phyloP scores from a whole-genome alignment of 2,888 invertebrate genomes.

The Xanthostigma xanthostigma region DNA sequence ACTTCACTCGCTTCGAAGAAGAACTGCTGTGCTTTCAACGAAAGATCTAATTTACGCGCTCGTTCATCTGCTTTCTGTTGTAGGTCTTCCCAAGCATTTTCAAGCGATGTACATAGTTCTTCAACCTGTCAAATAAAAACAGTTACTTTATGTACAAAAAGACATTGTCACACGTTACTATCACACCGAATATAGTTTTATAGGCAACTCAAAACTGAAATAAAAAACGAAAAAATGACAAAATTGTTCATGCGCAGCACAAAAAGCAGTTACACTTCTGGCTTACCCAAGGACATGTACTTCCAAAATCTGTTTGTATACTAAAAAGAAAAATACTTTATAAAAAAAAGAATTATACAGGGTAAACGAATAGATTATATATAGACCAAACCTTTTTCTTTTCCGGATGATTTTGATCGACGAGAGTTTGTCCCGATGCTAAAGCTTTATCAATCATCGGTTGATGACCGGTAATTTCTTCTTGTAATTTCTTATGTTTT shows the following conservation, averaged over 20 bases:
- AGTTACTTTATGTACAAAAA: background rate
- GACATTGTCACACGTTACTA: background rate
- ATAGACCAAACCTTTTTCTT: conserved; percentile 45
- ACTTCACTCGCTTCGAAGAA: conserved; percentile 83
- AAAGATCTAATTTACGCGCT: conserved; percentile 65
- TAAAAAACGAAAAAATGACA: background rate
- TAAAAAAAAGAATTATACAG: conserved; percentile 3
- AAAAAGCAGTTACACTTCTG: background rate
- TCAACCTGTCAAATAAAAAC: conserved; percentile 39
- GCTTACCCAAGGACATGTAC: background rate
- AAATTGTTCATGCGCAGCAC: background rate
- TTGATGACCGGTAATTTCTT: conserved; percentile 76
- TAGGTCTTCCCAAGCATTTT: conserved; percentile 59
- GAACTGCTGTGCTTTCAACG: conserved; percentile 81
- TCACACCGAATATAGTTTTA: background rate
- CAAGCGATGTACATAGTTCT: conserved; percentile 55
- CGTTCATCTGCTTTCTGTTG: conserved; percentile 55
- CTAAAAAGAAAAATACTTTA: background rate
- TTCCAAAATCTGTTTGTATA: background rate
- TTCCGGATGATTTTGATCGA: conserved; percentile 67
- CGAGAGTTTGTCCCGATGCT: conserved; percentile 58
- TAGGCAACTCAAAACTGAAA: background rate
- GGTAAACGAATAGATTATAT: background rate
- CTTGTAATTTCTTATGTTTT: conserved; percentile 85
- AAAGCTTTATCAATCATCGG: conserved; percentile 73